A percentile compares a stretch with the other conserved stretches of the same genome.
Evolutionary conservation across 2,797 vertebrate species (phyloP).

Genomic region (Sebastes nivosus): DNA sequence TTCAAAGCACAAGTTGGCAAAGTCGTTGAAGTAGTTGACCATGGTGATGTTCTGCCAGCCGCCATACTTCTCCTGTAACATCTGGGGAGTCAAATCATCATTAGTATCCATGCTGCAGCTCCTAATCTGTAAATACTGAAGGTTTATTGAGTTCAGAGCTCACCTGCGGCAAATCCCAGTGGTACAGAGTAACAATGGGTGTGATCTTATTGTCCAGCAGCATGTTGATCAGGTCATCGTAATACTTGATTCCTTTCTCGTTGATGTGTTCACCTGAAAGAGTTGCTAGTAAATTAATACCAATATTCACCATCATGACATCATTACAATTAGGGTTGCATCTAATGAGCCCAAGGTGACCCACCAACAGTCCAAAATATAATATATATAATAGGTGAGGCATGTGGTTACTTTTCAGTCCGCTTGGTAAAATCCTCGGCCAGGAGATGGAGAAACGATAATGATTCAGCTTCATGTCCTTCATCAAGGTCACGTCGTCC

Average conservation of each 20-base stretch:
- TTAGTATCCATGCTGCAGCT: not conserved
- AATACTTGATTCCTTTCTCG: constrained; percentile 88
- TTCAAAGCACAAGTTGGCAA: constrained; percentile 91
- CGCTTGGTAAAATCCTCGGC: constrained; percentile 91
- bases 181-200: constrained; percentile 89
- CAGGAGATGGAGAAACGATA: constrained; percentile 93
- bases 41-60: constrained; percentile 93
- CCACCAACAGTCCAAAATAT: no score
- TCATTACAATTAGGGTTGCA: not conserved
- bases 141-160: constrained; percentile 1
- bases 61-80: constrained; percentile 86
- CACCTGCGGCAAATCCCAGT: constrained; percentile 94
- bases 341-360: not conserved
- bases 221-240: constrained; percentile 86
- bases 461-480: constrained; percentile 89
- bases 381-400: not conserved
- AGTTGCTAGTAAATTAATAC: not conserved
- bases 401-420: constrained; percentile 77
- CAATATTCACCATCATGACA: not conserved
- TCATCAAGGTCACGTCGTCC: constrained; percentile 89
- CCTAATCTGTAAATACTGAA: not conserved
- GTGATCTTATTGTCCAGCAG: constrained; percentile 90
- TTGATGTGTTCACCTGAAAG: constrained; percentile 87
- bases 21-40: constrained; percentile 88
- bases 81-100: constrained; percentile 51